Conservation (phyloP, 2,888 invertebrate genomes). For the Stenodera caucasica region DNA sequence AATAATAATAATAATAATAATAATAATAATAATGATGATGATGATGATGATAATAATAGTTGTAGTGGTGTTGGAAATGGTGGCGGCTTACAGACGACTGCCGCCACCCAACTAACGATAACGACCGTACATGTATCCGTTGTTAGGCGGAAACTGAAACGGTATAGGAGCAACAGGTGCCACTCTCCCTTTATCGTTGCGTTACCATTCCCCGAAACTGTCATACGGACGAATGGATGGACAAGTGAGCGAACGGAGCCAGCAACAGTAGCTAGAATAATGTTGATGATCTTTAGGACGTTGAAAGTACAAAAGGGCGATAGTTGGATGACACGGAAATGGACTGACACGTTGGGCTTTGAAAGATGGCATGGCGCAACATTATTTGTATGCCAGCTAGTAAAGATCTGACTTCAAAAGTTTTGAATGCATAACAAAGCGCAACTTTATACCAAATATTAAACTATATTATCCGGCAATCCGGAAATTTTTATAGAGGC, state of each 20-base stretch:
- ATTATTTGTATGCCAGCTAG: background rate
- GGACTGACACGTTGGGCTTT: background rate
- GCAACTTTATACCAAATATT: too few species aligned
- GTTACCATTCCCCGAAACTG: constrained; percentile 13
- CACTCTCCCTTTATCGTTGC: constrained; percentile 10
- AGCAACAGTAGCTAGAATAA: background rate
- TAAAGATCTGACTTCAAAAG: background rate
- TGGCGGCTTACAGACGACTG: constrained; percentile 5
- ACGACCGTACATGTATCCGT: constrained; percentile 37
- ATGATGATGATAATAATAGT: background rate
- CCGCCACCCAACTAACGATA: constrained; percentile 22
- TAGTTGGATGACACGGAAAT: background rate
- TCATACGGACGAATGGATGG: constrained; percentile 15
- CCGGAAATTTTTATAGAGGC: too few species aligned
- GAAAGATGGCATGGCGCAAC: background rate
- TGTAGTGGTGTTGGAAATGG: background rate
- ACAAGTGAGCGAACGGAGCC: background rate
- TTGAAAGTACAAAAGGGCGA: background rate
- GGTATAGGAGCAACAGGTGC: constrained; percentile 33
- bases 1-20: background rate
- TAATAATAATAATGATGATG: background rate
- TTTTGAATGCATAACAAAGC: too few species aligned
- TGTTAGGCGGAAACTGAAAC: constrained; percentile 39
- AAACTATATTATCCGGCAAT: too few species aligned
- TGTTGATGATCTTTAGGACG: background rate